phyloP scores from a whole-genome alignment of 2,888 invertebrate genomes.

The Desoria tigrina region DNA sequence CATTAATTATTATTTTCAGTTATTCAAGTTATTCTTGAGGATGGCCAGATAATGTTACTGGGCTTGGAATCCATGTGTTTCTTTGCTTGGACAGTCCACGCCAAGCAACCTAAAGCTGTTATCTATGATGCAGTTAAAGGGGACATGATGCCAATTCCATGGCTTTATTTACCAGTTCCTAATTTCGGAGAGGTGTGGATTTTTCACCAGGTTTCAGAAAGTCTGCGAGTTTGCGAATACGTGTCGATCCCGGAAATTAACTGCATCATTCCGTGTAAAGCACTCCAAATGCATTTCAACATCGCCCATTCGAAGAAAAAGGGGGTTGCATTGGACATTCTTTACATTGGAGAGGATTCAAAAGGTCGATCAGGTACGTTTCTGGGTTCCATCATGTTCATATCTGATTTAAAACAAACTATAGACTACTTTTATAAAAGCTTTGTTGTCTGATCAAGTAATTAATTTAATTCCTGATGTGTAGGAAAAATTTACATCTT shows the following conservation, averaged over 20 bases:
- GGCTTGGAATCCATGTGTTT: slow-evolving; percentile 30
- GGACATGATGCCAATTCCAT: slow-evolving; percentile 30
- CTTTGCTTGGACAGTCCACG: slow-evolving; percentile 31
- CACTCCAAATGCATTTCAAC: slow-evolving; percentile 32
- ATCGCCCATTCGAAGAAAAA: slow-evolving; percentile 25
- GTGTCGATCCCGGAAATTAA: slow-evolving; percentile 38
- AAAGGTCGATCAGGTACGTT: slow-evolving; percentile 16
- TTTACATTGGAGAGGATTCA: slow-evolving; percentile 4
- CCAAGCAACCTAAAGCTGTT: slow-evolving; percentile 26
- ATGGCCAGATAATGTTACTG: slow-evolving; percentile 31
- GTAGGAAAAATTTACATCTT: slow-evolving; percentile 39
- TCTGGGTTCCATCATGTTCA: too few species aligned
- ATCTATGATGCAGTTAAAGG: slow-evolving; percentile 34
- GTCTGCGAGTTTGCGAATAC: slow-evolving; percentile 11
- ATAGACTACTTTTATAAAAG: too few species aligned
- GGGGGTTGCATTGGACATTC: slow-evolving; percentile 22
- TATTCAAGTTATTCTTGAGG: slow-evolving; percentile 26
- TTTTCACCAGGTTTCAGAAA: slow-evolving; percentile 31
- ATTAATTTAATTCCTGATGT: background rate
- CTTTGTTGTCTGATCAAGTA: background rate
- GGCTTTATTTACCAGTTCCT: slow-evolving; percentile 40
- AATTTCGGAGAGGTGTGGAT: slow-evolving; percentile 36
- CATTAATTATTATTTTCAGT: background rate
- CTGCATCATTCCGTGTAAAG: slow-evolving; percentile 30
- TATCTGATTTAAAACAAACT: too few species aligned